Conservation (phyloP, 2,797 vertebrate genomes). For the Erpetoichthys calabaricus region DNA sequence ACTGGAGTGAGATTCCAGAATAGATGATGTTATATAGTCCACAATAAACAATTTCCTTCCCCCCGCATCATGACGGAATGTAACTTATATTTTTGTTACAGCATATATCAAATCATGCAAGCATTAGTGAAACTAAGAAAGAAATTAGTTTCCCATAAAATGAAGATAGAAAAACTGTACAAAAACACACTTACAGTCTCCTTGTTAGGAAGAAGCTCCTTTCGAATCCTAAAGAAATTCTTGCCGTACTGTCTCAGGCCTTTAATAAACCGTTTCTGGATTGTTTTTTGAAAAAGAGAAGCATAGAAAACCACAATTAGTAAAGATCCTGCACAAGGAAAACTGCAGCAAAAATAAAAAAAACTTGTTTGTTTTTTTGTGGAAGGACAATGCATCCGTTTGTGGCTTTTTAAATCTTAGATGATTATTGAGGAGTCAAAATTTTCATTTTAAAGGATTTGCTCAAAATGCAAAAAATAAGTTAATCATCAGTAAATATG, state of each 20-base stretch:
- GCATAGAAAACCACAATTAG: slow-evolving; percentile 25
- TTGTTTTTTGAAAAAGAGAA: slow-evolving; percentile 23
- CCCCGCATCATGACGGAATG: too few relatives aligned
- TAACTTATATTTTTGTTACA: too few relatives aligned
- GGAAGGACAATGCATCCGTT: too few relatives aligned
- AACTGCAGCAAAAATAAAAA: slow-evolving; percentile 19
- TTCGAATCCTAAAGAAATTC: slow-evolving; percentile 99
- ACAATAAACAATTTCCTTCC: too few relatives aligned
- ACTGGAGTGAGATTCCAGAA: too few relatives aligned
- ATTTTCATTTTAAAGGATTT: too few relatives aligned
- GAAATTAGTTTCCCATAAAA: neutral
- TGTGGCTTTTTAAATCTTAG: too few relatives aligned
- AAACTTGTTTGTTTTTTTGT: neutral
- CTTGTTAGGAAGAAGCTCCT: slow-evolving; percentile 97
- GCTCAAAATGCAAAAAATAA: too few relatives aligned
- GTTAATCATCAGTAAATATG: too few relatives aligned
- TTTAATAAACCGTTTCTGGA: slow-evolving; percentile 95
- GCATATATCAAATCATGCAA: neutral
- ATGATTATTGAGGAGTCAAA: too few relatives aligned
- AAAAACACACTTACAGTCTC: slow-evolving; percentile 75
- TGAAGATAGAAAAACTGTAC: slow-evolving; percentile 15
- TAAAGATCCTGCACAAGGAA: slow-evolving; percentile 17
- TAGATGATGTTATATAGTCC: too few relatives aligned
- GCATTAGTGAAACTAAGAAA: neutral
- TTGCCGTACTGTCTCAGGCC: slow-evolving; percentile 95